Percentiles rank a stretch among this genome's conserved stretches.
Evolutionary conservation across 1,140 invertebrate genomes (phyloP).

Genomic region (Ganaspis sp.): DNA sequence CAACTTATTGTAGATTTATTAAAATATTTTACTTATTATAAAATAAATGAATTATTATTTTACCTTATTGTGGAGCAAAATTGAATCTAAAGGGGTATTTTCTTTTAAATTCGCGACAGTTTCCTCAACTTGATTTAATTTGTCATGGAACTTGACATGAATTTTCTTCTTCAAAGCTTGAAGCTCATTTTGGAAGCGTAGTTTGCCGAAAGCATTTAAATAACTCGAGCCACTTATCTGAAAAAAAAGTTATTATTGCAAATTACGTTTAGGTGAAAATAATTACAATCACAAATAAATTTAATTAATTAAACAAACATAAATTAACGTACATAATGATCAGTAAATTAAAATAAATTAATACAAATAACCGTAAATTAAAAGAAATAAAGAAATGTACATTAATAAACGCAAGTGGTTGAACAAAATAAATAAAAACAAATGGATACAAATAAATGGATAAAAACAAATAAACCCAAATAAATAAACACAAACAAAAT

Average conservation of each 20-base stretch:
- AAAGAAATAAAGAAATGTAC: too few relatives aligned
- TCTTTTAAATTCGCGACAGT: conserved; percentile 41
- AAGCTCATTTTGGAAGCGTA: conserved; percentile 63
- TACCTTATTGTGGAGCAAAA: not conserved
- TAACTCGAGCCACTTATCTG: conserved; percentile 51
- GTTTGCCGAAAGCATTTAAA: conserved; percentile 60
- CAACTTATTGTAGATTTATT: too few relatives aligned
- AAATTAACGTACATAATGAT: too few relatives aligned
- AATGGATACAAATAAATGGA: too few relatives aligned
- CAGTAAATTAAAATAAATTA: too few relatives aligned
- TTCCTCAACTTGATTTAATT: conserved; percentile 63
- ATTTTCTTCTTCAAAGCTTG: conserved; percentile 56
- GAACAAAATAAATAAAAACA: too few relatives aligned
- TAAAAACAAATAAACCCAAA: too few relatives aligned
- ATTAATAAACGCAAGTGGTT: too few relatives aligned
- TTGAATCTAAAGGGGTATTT: not conserved
- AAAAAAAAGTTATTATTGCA: conserved; percentile 34
- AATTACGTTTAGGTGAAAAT: too few relatives aligned
- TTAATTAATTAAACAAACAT: conserved; percentile 5
- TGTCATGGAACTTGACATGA: conserved; percentile 54
- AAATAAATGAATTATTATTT: conserved; percentile 7
- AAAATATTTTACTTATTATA: not conserved
- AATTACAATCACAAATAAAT: too few relatives aligned
- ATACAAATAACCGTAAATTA: too few relatives aligned
- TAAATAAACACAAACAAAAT: too few relatives aligned